Percentiles rank a stretch among this genome's conserved stretches.
Evolutionary conservation across 2,797 vertebrate genomes (phyloP).

Genomic region (Numenius phaeopus): DNA sequence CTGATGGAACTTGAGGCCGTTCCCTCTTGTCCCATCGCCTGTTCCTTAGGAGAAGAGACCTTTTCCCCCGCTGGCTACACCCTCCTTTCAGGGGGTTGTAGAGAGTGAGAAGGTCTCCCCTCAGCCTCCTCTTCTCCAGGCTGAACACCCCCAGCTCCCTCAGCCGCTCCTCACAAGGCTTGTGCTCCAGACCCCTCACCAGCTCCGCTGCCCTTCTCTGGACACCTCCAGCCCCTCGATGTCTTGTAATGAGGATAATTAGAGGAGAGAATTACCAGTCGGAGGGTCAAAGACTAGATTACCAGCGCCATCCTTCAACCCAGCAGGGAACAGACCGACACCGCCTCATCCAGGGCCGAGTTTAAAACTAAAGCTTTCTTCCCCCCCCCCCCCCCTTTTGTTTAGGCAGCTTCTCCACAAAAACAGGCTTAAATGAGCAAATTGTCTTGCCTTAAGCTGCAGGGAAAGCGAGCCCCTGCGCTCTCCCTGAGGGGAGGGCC

Average conservation of each 20-base stretch:
- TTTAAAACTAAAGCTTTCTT: neutral
- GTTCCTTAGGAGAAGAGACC: neutral
- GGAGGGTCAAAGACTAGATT: neutral
- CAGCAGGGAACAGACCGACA: too few species aligned
- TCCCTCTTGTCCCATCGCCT: neutral
- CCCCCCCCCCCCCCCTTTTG: fast-evolving
- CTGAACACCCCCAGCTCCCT: neutral
- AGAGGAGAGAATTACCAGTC: neutral
- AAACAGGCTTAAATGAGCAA: neutral
- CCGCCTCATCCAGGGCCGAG: too few species aligned
- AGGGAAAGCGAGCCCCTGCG: neutral
- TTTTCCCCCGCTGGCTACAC: neutral
- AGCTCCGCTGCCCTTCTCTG: neutral
- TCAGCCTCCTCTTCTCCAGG: neutral
- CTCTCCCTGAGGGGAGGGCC: neutral
- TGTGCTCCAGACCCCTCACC: neutral
- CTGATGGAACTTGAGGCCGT: neutral
- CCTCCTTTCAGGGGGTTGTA: neutral
- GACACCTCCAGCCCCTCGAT: neutral
- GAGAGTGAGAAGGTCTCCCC: neutral
- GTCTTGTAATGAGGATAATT: too few species aligned
- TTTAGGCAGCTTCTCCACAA: neutral
- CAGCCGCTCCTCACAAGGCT: neutral
- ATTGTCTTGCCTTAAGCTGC: fast-evolving
- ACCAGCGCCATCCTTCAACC: neutral